Evolutionary conservation across 1,140 invertebrate species (phyloP).

Genomic region (Gryon sp.): DNA sequence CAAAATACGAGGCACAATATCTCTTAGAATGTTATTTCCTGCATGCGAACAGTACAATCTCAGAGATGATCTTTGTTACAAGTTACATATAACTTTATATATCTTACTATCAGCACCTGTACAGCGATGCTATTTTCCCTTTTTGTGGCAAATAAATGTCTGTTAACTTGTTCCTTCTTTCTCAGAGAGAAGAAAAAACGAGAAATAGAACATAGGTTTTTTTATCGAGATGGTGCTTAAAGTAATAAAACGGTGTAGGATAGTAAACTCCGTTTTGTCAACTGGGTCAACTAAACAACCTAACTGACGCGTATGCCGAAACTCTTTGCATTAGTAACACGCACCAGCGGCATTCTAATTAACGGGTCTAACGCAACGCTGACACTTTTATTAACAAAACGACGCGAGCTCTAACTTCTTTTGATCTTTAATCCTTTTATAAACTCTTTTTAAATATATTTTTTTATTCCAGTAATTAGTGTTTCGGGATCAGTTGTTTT

Average conservation of each 20-base stretch:
- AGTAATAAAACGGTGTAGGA: conserved; percentile 8
- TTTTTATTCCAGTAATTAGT: conserved; percentile 3
- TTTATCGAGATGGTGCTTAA: conserved; percentile 10
- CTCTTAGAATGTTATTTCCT: conserved; percentile 25
- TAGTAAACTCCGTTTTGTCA: conserved; percentile 45
- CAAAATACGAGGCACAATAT: background rate
- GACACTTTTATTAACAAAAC: conserved; percentile 19
- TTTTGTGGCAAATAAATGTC: conserved; percentile 22
- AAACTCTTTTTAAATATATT: background rate
- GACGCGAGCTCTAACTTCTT: background rate
- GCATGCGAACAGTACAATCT: conserved; percentile 17
- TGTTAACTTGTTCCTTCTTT: background rate
- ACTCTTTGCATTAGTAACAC: conserved; percentile 21
- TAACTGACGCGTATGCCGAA: conserved; percentile 42
- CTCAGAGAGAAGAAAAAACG: background rate
- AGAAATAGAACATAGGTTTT: conserved; percentile 21
- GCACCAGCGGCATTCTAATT: conserved; percentile 11
- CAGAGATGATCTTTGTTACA: conserved; percentile 23
- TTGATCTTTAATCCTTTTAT: conserved; percentile 8
- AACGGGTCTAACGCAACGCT: conserved; percentile 2
- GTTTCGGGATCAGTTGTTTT: background rate
- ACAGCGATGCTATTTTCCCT: background rate
- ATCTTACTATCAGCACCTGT: conserved; percentile 14
- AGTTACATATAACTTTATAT: conserved; percentile 30
- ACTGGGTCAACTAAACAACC: conserved; percentile 65